Conservation (phyloP, 2,113 vertebrate species). For the Himantopus leucocephalus region DNA sequence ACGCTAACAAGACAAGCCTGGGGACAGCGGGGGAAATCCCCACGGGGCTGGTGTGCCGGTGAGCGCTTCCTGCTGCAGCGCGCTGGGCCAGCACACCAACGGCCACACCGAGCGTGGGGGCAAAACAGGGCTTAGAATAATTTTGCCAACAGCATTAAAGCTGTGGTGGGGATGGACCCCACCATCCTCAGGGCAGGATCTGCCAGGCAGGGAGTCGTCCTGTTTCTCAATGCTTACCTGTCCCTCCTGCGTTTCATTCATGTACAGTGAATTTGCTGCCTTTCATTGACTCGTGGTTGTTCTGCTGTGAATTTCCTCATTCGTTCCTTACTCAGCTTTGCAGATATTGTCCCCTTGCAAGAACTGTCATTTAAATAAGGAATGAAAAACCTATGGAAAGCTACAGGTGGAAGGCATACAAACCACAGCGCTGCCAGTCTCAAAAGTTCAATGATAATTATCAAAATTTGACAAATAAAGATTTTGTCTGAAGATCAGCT, state of each 20-base stretch:
- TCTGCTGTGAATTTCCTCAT: not conserved
- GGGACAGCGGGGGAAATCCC: not conserved
- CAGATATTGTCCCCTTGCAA: not conserved
- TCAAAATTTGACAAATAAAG: not conserved
- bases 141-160: not conserved
- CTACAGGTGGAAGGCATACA: not conserved
- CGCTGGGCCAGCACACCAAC: not conserved
- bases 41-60: fast-evolving
- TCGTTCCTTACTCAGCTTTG: not conserved
- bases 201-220: not conserved
- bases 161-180: not conserved
- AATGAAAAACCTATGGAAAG: not conserved
- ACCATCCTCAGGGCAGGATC: not conserved
- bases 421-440: not conserved
- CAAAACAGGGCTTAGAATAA: not conserved
- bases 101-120: fast-evolving
- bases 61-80: not conserved
- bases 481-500: not conserved
- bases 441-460: not conserved
- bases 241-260: not conserved
- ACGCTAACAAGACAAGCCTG: not conserved
- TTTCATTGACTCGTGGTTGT: not conserved
- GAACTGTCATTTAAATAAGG: not conserved
- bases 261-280: not conserved
- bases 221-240: not conserved